Percentiles rank a stretch among this genome's conserved stretches.
Conservation (phyloP, 2,797 vertebrate genomes). For the Morelia viridis region DNA sequence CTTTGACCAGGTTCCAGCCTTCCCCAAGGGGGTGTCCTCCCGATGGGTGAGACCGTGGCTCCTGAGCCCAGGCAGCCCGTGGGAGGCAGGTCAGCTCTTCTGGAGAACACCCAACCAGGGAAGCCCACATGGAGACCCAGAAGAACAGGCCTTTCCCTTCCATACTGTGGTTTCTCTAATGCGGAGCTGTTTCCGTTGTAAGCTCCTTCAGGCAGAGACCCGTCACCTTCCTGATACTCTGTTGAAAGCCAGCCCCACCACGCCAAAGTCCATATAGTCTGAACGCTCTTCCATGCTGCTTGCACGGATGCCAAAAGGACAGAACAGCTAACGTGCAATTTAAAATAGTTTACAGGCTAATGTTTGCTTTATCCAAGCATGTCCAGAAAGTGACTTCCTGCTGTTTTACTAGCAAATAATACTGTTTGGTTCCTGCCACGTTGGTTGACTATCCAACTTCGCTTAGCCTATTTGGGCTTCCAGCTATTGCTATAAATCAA, state of each 20-base stretch:
- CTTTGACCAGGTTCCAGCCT: no score
- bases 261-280: fast-evolving
- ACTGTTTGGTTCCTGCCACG: background rate
- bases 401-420: background rate
- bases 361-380: background rate
- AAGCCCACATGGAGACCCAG: no score
- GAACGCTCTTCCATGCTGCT: background rate
- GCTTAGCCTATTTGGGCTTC: background rate
- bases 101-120: no score
- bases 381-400: background rate
- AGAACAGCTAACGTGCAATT: background rate
- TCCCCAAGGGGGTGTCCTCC: no score
- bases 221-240: background rate
- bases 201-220: no score
- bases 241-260: background rate
- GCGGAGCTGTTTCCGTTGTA: no score
- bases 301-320: background rate
- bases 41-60: no score
- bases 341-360: background rate
- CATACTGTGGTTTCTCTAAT: no score
- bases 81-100: no score
- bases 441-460: background rate
- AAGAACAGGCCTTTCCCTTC: no score
- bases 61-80: no score
- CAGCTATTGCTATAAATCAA: background rate